A percentile compares a stretch with the other conserved stretches of the same genome.
Evolutionary conservation across 1,140 invertebrate species (phyloP).

Genomic region (Diachasmimorpha longicaudata): DNA sequence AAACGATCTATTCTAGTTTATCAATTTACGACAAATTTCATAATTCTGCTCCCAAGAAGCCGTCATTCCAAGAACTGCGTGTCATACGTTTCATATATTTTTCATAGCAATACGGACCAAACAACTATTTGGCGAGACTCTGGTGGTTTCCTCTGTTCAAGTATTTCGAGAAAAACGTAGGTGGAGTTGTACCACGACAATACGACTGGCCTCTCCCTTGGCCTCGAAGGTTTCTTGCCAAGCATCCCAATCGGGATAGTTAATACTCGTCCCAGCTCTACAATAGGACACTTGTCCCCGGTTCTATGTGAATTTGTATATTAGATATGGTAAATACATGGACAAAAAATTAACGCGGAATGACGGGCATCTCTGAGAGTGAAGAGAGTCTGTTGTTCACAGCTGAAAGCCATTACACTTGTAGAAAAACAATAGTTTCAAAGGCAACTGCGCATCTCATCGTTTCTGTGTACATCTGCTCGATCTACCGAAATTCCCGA

Average conservation of each 20-base stretch:
- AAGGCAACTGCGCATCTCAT: too few species aligned
- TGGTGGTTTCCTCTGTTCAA: slow-evolving; percentile 87
- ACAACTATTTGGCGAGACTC: slow-evolving; percentile 75
- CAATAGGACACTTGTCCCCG: slow-evolving; percentile 35
- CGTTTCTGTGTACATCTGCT: not conserved
- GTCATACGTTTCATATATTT: not conserved
- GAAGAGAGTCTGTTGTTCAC: not conserved
- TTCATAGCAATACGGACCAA: slow-evolving; percentile 68
- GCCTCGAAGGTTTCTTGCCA: slow-evolving; percentile 72
- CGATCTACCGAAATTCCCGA: not conserved
- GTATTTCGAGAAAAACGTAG: slow-evolving; percentile 87
- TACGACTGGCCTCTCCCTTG: slow-evolving; percentile 87
- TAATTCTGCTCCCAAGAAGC: too few species aligned
- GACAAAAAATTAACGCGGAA: too few species aligned
- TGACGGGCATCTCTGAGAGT: too few species aligned
- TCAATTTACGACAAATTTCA: too few species aligned
- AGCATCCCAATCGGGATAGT: slow-evolving; percentile 69
- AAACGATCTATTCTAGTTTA: too few species aligned
- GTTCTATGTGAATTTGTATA: not conserved
- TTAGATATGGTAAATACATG: not conserved
- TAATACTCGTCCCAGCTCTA: slow-evolving; percentile 57
- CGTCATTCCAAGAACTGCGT: too few species aligned
- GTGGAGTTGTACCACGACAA: slow-evolving; percentile 77
- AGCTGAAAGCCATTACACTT: not conserved
- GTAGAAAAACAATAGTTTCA: too few species aligned